These are phyloP conservation scores for Drosophila obscura DNA, from an alignment of 1,140 invertebrate species.

Conservation along the genomic window DNA sequence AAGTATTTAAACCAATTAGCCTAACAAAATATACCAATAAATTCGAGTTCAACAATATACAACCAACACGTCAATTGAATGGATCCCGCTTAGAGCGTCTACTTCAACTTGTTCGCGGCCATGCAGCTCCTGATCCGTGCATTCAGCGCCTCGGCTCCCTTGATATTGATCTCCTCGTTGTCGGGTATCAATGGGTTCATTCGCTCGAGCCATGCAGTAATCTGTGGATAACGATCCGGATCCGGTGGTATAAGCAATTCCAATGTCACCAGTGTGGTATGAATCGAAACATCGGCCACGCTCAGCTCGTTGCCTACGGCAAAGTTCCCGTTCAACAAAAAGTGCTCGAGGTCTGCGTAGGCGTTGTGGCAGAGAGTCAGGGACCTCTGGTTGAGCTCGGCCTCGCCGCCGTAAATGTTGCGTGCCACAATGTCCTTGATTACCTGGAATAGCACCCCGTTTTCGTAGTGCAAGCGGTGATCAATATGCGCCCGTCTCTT, in stretches of 20 bases:
- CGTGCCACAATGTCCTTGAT: constrained; percentile 75
- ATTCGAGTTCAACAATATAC: constrained; percentile 28
- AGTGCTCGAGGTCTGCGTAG: constrained; percentile 85
- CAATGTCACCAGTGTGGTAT: constrained; percentile 82
- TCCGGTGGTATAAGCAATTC: constrained; percentile 76
- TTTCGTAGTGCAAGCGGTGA: constrained; percentile 89
- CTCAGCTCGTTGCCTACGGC: constrained; percentile 85
- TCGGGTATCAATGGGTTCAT: constrained; percentile 59
- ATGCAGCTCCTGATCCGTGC: constrained; percentile 57
- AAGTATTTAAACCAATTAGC: constrained; percentile 67
- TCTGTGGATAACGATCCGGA: constrained; percentile 41
- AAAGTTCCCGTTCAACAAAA: constrained; percentile 83
- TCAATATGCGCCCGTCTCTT: constrained; percentile 88
- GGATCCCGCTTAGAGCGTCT: neutral
- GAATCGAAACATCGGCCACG: constrained; percentile 86
- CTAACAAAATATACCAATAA: constrained; percentile 55
- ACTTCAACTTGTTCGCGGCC: constrained; percentile 45
- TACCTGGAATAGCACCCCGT: constrained; percentile 86
- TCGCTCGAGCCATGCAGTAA: constrained; percentile 54
- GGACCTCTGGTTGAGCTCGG: constrained; percentile 54
- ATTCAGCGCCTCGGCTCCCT: constrained; percentile 57
- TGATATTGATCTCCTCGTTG: constrained; percentile 67
- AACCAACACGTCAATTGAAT: neutral
- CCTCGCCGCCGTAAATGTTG: constrained; percentile 77
- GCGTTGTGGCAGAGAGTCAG: constrained; percentile 83